Evolutionary conservation across 2,797 vertebrate genomes (phyloP).

Genomic region (Atherinosoma microstoma): DNA sequence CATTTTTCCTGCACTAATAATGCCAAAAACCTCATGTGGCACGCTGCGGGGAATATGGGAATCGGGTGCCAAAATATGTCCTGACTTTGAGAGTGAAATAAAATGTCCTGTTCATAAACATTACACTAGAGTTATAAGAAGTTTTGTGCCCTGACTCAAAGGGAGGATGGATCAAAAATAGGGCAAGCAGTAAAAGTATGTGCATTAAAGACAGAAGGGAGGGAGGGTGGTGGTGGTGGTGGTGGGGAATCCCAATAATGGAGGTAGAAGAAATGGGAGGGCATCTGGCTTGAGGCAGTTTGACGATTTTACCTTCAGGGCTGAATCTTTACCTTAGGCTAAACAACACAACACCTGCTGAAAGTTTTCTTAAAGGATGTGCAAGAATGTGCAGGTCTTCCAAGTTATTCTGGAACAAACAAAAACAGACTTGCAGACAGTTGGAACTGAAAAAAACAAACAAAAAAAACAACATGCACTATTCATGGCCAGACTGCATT

Average conservation of each 20-base stretch:
- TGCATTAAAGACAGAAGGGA: constrained; percentile 47
- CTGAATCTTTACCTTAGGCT: constrained; percentile 76
- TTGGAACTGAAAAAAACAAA: constrained; percentile 66
- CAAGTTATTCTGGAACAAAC: constrained; percentile 78
- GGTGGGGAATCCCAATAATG: constrained; percentile 32
- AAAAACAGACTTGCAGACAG: constrained; percentile 79
- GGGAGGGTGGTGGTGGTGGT: neutral
- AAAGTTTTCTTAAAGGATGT: constrained; percentile 80
- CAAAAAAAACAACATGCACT: constrained; percentile 85
- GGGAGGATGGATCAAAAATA: constrained; percentile 53
- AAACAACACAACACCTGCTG: constrained; percentile 78
- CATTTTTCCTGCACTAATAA: constrained; percentile 73
- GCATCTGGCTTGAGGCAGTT: constrained; percentile 60
- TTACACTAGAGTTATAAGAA: constrained; percentile 63
- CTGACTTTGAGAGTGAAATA: constrained; percentile 76
- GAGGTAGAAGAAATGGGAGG: constrained; percentile 51
- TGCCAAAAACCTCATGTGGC: constrained; percentile 66
- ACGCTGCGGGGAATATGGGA: constrained; percentile 36
- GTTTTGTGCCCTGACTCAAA: constrained; percentile 52
- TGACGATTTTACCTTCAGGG: constrained; percentile 69
- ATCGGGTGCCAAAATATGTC: constrained; percentile 65
- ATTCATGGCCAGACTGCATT: constrained; percentile 83
- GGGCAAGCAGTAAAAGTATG: constrained; percentile 52
- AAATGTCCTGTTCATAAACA: constrained; percentile 75
- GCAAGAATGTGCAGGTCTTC: constrained; percentile 71